These are phyloP conservation scores for Sinotaia quadrata DNA, from an alignment of 2,888 invertebrate species.

Conservation along the genomic window DNA sequence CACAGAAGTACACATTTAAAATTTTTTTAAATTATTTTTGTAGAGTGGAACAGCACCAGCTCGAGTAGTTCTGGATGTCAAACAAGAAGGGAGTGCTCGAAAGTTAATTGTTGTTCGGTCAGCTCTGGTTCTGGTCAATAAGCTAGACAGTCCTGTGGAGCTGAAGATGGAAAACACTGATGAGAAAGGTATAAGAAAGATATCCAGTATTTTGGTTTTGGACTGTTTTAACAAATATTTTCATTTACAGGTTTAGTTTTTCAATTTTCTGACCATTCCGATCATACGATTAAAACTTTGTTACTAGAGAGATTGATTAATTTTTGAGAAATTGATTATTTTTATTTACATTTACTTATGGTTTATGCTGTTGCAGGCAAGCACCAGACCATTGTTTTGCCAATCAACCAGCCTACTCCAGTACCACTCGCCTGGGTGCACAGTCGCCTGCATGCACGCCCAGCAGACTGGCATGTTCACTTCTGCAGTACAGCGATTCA, in stretches of 20 bases:
- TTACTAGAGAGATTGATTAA: too few species aligned
- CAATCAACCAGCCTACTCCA: slow-evolving; percentile 73
- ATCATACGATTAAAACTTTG: too few species aligned
- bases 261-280: too few species aligned
- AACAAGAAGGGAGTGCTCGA: slow-evolving; percentile 92
- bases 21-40: too few species aligned
- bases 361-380: slow-evolving; percentile 31
- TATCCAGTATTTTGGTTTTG: too few species aligned
- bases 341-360: not conserved
- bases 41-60: slow-evolving; percentile 74
- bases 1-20: too few species aligned
- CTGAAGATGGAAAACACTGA: slow-evolving; percentile 78
- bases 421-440: slow-evolving; percentile 85
- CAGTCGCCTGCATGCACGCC: slow-evolving; percentile 83
- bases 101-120: slow-evolving; percentile 94
- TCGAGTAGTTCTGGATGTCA: slow-evolving; percentile 91
- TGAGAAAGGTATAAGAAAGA: slow-evolving; percentile 61
- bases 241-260: too few species aligned
- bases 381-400: slow-evolving; percentile 37
- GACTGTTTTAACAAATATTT: too few species aligned
- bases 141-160: slow-evolving; percentile 72
- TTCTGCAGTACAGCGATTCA: slow-evolving; percentile 76
- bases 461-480: slow-evolving; percentile 75
- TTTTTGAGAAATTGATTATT: too few species aligned
- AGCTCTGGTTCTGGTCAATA: slow-evolving; percentile 85